phyloP scores from a whole-genome alignment of 2,797 vertebrate species.

The Manis crassicaudata region DNA sequence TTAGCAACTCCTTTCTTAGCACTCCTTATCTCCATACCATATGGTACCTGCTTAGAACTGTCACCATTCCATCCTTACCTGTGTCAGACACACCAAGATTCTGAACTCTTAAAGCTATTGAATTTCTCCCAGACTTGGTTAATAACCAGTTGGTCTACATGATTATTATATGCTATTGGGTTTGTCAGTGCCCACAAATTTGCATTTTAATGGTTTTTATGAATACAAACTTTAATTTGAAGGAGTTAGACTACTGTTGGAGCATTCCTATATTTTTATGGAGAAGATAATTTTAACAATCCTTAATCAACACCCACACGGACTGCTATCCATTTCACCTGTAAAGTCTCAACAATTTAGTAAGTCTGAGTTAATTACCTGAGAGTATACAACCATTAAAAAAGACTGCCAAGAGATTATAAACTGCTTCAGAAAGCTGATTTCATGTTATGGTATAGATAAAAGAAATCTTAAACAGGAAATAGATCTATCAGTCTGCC shows the following conservation, averaged over 20 bases:
- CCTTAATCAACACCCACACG: background rate
- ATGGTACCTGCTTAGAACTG: background rate
- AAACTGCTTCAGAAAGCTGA: conserved; percentile 11
- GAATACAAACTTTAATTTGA: conserved; percentile 20
- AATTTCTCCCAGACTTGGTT: background rate
- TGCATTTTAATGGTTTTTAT: background rate
- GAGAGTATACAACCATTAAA: background rate
- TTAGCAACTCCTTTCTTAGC: background rate
- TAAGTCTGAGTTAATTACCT: background rate
- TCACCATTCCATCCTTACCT: background rate
- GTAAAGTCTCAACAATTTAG: background rate
- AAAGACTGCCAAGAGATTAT: conserved; percentile 33
- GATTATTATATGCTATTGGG: background rate
- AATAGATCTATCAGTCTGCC: background rate
- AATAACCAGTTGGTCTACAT: background rate
- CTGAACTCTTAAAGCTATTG: background rate
- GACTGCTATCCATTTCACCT: conserved; percentile 32
- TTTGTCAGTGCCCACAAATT: background rate
- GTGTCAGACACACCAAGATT: background rate
- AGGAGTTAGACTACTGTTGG: background rate
- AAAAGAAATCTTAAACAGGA: conserved; percentile 44
- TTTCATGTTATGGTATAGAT: background rate
- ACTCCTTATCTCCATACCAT: background rate
- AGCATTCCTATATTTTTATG: background rate
- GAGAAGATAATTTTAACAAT: background rate